These are phyloP conservation scores for Mystacornis crossleyi DNA, from an alignment of 2,113 vertebrate genomes.

Conservation along the genomic window DNA sequence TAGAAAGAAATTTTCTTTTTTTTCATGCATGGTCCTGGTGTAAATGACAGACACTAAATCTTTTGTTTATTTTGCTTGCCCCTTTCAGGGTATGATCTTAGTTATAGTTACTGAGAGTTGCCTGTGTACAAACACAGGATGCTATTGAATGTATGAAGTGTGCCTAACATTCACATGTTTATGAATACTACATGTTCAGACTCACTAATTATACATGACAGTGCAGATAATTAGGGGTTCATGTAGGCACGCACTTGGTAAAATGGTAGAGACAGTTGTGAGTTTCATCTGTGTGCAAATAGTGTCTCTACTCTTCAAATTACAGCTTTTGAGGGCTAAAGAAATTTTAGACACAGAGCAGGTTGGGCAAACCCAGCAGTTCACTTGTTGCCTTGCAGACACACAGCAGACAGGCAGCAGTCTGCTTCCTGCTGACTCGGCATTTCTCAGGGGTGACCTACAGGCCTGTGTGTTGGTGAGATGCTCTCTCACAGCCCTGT, in stretches of 20 bases:
- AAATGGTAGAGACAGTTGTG: not conserved
- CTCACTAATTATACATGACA: conserved; percentile 22
- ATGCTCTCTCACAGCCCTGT: not conserved
- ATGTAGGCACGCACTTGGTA: not conserved
- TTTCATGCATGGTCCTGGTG: not conserved
- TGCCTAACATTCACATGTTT: conserved; percentile 9
- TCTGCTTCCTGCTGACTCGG: not conserved
- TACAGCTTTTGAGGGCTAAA: not conserved
- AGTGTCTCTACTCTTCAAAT: not conserved
- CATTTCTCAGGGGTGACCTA: fast-evolving
- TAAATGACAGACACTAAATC: not conserved
- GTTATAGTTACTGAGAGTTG: not conserved
- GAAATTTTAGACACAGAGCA: not conserved
- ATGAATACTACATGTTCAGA: not conserved
- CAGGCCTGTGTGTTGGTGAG: not conserved
- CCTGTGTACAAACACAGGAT: not conserved
- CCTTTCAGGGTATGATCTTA: not conserved
- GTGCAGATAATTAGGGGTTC: conserved; percentile 18
- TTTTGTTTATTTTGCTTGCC: not conserved
- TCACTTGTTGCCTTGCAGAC: not conserved
- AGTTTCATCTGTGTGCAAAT: not conserved
- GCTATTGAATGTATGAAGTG: not conserved
- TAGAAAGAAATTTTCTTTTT: not conserved
- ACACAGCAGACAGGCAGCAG: not conserved
- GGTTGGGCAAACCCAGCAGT: not conserved